Percentiles rank a stretch among this genome's conserved stretches.
These are phyloP conservation scores for Cetonia aurata DNA, from an alignment of 2,888 invertebrate genomes.

Conservation along the genomic window DNA sequence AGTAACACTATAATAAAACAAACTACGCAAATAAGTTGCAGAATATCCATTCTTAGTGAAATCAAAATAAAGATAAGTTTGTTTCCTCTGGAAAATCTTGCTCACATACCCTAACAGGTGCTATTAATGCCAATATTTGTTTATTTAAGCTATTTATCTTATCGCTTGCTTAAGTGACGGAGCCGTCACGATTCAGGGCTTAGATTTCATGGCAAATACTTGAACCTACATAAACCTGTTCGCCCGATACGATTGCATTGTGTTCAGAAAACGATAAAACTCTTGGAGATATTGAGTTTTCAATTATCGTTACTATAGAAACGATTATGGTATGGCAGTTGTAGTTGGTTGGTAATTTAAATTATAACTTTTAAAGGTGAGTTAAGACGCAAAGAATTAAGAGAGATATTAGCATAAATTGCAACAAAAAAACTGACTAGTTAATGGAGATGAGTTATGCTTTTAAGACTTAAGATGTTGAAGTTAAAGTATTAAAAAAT, in stretches of 20 bases:
- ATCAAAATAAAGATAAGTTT: too few relatives aligned
- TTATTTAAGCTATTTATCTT: constrained; percentile 36
- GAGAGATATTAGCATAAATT: too few relatives aligned
- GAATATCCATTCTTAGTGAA: too few relatives aligned
- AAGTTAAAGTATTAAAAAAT: too few relatives aligned
- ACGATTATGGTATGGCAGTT: background rate
- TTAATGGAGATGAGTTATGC: too few relatives aligned
- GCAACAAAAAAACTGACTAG: too few relatives aligned
- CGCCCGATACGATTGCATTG: constrained; percentile 18
- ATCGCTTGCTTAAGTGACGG: constrained; percentile 8
- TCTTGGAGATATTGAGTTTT: background rate
- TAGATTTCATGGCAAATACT: constrained; percentile 15
- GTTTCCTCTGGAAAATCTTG: background rate
- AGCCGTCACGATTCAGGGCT: constrained; percentile 1
- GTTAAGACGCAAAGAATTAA: too few relatives aligned
- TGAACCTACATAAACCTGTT: constrained; percentile 15
- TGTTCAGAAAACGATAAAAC: constrained; percentile 1
- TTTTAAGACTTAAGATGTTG: too few relatives aligned
- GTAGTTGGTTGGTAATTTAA: too few relatives aligned
- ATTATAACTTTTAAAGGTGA: too few relatives aligned
- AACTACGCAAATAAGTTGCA: too few relatives aligned
- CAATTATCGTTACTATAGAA: background rate
- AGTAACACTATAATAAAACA: too few relatives aligned
- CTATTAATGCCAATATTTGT: constrained; percentile 19
- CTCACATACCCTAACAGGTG: constrained; percentile 7